Conservation (phyloP, 1,140 invertebrate genomes). For the Drosophila ironensis region DNA sequence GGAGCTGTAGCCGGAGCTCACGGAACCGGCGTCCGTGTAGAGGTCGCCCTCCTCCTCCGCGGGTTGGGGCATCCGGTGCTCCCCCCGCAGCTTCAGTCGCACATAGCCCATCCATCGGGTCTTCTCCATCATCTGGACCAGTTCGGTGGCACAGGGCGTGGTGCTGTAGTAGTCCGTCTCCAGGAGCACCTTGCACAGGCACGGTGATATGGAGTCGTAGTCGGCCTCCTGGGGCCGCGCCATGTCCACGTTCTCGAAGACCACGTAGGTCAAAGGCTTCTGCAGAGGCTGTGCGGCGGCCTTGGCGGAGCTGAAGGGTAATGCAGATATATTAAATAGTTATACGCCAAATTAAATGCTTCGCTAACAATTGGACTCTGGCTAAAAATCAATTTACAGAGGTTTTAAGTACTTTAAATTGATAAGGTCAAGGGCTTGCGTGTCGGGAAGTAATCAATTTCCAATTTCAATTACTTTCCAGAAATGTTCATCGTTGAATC, state of each 20-base stretch:
- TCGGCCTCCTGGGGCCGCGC: conserved; percentile 84
- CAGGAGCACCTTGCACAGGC: conserved; percentile 84
- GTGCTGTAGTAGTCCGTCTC: conserved; percentile 82
- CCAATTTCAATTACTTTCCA: too few relatives aligned
- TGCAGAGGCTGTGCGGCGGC: conserved; percentile 84
- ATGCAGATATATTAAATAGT: too few relatives aligned
- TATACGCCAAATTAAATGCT: too few relatives aligned
- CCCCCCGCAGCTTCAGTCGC: conserved; percentile 65
- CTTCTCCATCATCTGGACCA: conserved; percentile 53
- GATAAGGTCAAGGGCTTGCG: too few relatives aligned
- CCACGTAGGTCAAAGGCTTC: conserved; percentile 86
- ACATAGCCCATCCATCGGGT: conserved; percentile 79
- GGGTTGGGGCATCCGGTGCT: conserved; percentile 15
- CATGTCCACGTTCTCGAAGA: conserved; percentile 90
- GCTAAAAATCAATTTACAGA: too few relatives aligned
- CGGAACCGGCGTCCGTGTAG: conserved; percentile 49
- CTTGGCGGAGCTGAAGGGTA: conserved; percentile 81
- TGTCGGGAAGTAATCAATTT: too few relatives aligned
- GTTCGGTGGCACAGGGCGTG: conserved; percentile 53
- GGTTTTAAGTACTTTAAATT: too few relatives aligned
- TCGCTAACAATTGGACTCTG: too few relatives aligned
- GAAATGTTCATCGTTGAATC: too few relatives aligned
- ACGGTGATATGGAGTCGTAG: conserved; percentile 77
- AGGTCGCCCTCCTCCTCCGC: conserved; percentile 11
- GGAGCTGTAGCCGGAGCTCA: conserved; percentile 66